Evolutionary conservation across 1,140 invertebrate genomes (phyloP), one percentile per base, ranked within the genome.

Genomic region (Teleogryllus occipitalis): DNA sequence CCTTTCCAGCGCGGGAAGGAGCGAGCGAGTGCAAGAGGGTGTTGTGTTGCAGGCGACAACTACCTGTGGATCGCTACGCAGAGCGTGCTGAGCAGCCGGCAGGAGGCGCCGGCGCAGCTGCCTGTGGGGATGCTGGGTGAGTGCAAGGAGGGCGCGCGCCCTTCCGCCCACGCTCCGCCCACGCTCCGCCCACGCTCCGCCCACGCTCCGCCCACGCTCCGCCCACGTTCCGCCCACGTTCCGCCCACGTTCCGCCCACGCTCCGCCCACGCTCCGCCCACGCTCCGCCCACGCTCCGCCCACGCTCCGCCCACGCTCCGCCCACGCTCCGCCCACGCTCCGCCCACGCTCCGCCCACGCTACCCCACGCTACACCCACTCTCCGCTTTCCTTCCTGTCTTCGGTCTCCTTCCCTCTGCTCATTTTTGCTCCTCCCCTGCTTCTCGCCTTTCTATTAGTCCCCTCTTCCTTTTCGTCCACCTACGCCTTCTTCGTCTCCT

Each of bases 1-100:
- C 49, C 49, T 54, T 54, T 65, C 54, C 7, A 10, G 54, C 18
- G 54, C 15, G 49, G 15, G 49, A 54, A 10, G 54, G 10, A 2
- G 27, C 27, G 27, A 39, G 27, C 54, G 54, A 14, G 54, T 14
- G 54, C 54, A 14, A 18, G 18, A 65, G 18, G 54, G 18, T 10
- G 54, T 77, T 77, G 7, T 65, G 22, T 76, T 80, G 7, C 89
- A n/a, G 88, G 87, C 14, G 85, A 86, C 49, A 88, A 90, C 73
- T 90, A 89, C 82, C 87, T 90, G 47, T 91, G 90, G 90, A 87
- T 91, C 48, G 86, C 88, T 0, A 89, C 88, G 2, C 87, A 89
- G 83, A 87, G 87, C n/a, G 87, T 89, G 0, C 86, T 90, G 18
- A 46, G 80, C 49, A 79, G 73, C 74, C 84, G 86, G 8, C 21